Percentiles rank a stretch among this genome's conserved stretches.
These are phyloP conservation scores for Aphodius granarius DNA, from an alignment of 2,888 invertebrate genomes.

Conservation along the genomic window DNA sequence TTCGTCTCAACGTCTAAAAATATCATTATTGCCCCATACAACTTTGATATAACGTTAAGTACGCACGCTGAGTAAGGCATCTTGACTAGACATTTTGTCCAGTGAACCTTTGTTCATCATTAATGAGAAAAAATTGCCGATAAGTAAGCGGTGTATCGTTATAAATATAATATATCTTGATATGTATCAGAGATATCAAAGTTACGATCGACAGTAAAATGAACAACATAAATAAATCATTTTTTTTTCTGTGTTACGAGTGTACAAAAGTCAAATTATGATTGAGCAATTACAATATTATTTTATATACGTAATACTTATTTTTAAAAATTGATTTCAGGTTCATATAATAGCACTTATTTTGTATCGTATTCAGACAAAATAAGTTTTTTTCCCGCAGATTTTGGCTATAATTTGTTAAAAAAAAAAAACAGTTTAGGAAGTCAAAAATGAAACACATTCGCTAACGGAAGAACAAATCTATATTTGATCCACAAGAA, in stretches of 20 bases:
- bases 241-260: no score
- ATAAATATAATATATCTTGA: neutral
- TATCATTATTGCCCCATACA: neutral
- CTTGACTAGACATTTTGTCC: neutral
- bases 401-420: no score
- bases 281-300: neutral
- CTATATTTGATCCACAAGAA: slow-evolving; percentile 20
- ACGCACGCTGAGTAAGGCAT: neutral
- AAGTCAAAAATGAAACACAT: neutral
- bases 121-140: neutral
- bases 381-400: no score
- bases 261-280: neutral
- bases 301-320: no score
- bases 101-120: neutral
- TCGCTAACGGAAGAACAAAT: slow-evolving; percentile 24
- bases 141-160: no score
- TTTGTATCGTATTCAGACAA: no score
- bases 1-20: neutral
- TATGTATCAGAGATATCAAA: neutral
- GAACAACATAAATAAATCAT: neutral
- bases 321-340: no score
- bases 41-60: neutral
- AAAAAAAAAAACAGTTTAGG: no score
- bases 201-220: neutral
- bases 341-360: no score